A percentile compares a stretch with the other conserved stretches of the same genome.
These are phyloP conservation scores for Oostethus manadensis DNA, from an alignment of 2,113 vertebrate species.

Conservation along the genomic window DNA sequence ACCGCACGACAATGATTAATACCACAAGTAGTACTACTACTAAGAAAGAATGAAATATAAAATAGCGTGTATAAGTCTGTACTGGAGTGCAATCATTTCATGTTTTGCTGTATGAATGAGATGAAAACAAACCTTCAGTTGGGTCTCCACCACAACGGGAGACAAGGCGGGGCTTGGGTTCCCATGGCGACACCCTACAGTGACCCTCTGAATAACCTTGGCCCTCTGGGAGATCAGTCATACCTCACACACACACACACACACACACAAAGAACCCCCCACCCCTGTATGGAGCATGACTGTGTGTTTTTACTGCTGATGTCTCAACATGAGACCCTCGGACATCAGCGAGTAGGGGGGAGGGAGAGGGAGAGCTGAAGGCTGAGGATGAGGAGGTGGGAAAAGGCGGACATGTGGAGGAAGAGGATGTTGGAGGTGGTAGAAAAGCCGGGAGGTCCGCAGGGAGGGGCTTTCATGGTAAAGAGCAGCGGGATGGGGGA, in stretches of 20 bases:
- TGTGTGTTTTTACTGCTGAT: slow-evolving; percentile 24
- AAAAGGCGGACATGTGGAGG: slow-evolving; percentile 20
- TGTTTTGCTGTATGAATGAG: too few species aligned
- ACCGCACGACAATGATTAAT: too few species aligned
- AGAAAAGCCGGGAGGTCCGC: slow-evolving; percentile 23
- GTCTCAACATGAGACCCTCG: slow-evolving; percentile 21
- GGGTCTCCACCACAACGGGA: slow-evolving; percentile 6
- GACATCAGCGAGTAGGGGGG: slow-evolving; percentile 18
- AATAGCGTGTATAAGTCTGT: too few species aligned
- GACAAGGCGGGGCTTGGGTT: slow-evolving; percentile 51
- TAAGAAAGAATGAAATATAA: too few species aligned
- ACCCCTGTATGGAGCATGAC: slow-evolving; percentile 4
- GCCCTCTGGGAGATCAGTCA: slow-evolving; percentile 55
- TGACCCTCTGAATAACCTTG: slow-evolving; percentile 60
- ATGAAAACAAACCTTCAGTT: too few species aligned
- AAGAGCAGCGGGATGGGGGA: slow-evolving; percentile 10
- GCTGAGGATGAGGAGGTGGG: slow-evolving; percentile 36
- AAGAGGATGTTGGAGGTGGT: background rate
- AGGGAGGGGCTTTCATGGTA: slow-evolving; percentile 16
- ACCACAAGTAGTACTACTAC: too few species aligned
- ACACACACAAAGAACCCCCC: slow-evolving; percentile 22
- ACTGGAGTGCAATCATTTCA: too few species aligned
- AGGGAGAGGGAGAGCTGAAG: slow-evolving; percentile 33
- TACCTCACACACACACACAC: slow-evolving; percentile 12
- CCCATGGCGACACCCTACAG: slow-evolving; percentile 51